These are phyloP conservation scores for Aythya baeri DNA, from an alignment of 2,113 vertebrate species.

Conservation along the genomic window DNA sequence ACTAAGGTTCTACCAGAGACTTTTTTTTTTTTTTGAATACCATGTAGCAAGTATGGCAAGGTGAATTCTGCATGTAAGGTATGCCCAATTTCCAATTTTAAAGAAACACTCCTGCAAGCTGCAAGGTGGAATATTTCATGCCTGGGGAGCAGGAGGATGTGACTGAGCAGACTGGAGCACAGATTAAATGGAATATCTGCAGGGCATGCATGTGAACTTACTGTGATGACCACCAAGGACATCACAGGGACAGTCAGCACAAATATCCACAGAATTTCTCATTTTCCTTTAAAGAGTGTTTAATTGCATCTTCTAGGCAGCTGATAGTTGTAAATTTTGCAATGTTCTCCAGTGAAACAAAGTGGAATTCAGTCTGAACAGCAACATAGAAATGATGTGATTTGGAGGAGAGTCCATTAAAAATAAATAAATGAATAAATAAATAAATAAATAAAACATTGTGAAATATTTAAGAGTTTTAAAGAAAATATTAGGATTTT, in stretches of 20 bases:
- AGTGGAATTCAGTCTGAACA: neutral
- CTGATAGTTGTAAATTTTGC: neutral
- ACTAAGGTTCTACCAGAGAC: accelerated
- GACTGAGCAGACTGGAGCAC: neutral
- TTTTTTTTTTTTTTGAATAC: neutral
- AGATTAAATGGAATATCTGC: neutral
- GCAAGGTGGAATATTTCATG: neutral
- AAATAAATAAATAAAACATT: neutral
- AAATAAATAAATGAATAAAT: neutral
- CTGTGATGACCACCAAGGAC: neutral
- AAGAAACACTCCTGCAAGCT: neutral
- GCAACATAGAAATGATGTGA: neutral
- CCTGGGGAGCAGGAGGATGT: neutral
- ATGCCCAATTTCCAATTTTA: neutral
- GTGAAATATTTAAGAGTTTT: neutral
- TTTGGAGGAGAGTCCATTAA: neutral
- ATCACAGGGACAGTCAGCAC: neutral
- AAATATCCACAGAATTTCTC: neutral
- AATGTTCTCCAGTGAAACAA: neutral
- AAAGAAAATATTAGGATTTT: neutral
- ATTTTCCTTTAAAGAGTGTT: neutral
- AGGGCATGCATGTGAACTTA: neutral
- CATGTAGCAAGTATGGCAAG: neutral
- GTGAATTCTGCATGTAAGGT: neutral
- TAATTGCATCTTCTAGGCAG: neutral